phyloP scores from a whole-genome alignment of 2,888 invertebrate genomes.

The Caenorhabditis japonica region DNA sequence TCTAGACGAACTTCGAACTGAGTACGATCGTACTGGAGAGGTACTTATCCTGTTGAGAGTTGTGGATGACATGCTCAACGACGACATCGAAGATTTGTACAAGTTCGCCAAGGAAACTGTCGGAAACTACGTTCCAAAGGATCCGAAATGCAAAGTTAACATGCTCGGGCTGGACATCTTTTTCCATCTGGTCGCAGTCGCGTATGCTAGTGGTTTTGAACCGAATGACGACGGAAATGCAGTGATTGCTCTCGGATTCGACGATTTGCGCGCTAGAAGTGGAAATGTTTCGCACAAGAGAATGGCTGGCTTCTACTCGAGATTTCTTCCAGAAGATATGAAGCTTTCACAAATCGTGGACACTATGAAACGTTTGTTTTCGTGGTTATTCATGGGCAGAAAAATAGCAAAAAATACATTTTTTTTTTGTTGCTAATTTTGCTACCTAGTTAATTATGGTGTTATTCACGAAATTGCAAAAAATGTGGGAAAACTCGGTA shows the following conservation, averaged over 20 bases:
- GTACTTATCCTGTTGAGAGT: constrained; percentile 32
- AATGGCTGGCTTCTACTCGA: constrained; percentile 54
- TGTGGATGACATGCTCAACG: constrained; percentile 38
- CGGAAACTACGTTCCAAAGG: constrained; percentile 28
- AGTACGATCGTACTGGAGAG: constrained; percentile 26
- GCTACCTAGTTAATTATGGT: too few relatives aligned
- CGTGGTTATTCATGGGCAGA: too few relatives aligned
- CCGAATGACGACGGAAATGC: constrained; percentile 36
- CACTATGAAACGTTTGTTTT: constrained; percentile 56
- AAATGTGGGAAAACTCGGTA: too few relatives aligned
- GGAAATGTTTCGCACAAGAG: constrained; percentile 23
- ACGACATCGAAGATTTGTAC: constrained; percentile 48
- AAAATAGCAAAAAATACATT: too few relatives aligned
- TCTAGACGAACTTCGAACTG: constrained; percentile 25
- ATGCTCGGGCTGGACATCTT: constrained; percentile 43
- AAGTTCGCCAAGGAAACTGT: constrained; percentile 28
- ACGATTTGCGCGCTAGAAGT: constrained; percentile 35
- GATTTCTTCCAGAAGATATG: constrained; percentile 40
- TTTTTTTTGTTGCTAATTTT: constrained; percentile 34
- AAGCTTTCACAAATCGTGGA: constrained; percentile 37
- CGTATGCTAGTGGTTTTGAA: constrained; percentile 37
- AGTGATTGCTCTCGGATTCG: constrained; percentile 33
- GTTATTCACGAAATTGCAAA: too few relatives aligned
- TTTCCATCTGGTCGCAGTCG: constrained; percentile 40
- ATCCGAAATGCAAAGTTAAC: constrained; percentile 42